Evolutionary conservation across 2,113 vertebrate species (phyloP).

Genomic region (Setophaga petechia): DNA sequence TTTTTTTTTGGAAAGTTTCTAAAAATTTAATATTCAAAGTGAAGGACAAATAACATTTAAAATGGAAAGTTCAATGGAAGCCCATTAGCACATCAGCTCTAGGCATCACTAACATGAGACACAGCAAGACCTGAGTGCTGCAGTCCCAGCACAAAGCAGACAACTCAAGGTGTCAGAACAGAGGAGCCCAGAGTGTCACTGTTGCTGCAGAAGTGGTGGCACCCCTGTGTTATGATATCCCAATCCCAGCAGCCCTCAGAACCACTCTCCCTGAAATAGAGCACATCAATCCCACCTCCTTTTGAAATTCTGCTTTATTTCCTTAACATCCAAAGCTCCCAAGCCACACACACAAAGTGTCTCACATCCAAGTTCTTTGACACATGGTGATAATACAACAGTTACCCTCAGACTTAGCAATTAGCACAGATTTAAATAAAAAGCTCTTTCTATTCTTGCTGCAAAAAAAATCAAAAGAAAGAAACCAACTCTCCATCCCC

Average conservation of each 20-base stretch:
- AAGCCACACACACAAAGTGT: neutral
- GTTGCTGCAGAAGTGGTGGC: neutral
- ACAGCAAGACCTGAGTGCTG: neutral
- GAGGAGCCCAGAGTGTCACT: neutral
- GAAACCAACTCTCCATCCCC: neutral
- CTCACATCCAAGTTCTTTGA: neutral
- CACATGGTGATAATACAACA: neutral
- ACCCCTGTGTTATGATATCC: neutral
- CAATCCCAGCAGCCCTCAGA: neutral
- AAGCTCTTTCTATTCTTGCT: neutral
- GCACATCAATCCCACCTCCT: neutral
- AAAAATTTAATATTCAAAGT: slow-evolving; percentile 45
- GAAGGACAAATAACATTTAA: slow-evolving; percentile 29
- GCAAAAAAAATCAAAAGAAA: neutral
- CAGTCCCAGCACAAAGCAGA: neutral
- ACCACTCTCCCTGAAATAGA: neutral
- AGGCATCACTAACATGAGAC: neutral
- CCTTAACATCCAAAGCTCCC: neutral
- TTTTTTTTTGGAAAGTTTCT: neutral
- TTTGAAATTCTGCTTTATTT: neutral
- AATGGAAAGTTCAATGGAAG: neutral
- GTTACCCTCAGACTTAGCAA: neutral
- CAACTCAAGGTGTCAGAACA: neutral
- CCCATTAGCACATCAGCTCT: slow-evolving; percentile 3
- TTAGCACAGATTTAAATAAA: neutral